phyloP scores from a whole-genome alignment of 37 sponge, comb jelly and placozoan species.

The Chondrosia reniformis region DNA sequence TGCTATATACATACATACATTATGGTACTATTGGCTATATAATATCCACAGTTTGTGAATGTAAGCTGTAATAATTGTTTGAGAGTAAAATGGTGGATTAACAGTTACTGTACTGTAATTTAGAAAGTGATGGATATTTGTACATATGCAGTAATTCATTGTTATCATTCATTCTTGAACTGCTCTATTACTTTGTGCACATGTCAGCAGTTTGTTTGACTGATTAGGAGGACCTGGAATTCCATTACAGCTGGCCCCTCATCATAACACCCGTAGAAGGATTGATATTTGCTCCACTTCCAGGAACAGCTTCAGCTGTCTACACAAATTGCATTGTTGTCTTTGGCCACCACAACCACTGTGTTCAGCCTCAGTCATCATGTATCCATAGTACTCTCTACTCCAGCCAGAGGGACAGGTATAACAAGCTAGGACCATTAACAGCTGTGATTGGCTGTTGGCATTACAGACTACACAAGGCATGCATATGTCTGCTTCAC shows the following conservation, averaged over 20 bases:
- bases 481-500: conserved; percentile 29
- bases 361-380: conserved; percentile 49
- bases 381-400: conserved; percentile 53
- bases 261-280: conserved; percentile 22
- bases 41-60: too few species aligned
- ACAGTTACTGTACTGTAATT: too few species aligned
- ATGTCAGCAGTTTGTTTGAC: conserved; percentile 25
- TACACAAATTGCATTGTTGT: too few species aligned
- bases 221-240: conserved; percentile 46
- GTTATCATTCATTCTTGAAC: too few species aligned
- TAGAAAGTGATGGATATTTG: too few species aligned
- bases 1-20: too few species aligned
- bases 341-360: too few species aligned
- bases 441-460: neutral
- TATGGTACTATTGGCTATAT: too few species aligned
- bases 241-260: conserved; percentile 40
- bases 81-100: too few species aligned
- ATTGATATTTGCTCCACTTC: conserved; percentile 18
- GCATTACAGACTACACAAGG: conserved; percentile 58
- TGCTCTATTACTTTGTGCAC: too few species aligned
- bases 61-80: too few species aligned
- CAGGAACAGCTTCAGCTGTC: conserved; percentile 30
- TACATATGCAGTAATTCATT: too few species aligned
- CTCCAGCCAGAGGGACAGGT: conserved; percentile 40
- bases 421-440: conserved; percentile 44